phyloP scores from a whole-genome alignment of 1,140 invertebrate species.

The Dendrolimus kikuchii region DNA sequence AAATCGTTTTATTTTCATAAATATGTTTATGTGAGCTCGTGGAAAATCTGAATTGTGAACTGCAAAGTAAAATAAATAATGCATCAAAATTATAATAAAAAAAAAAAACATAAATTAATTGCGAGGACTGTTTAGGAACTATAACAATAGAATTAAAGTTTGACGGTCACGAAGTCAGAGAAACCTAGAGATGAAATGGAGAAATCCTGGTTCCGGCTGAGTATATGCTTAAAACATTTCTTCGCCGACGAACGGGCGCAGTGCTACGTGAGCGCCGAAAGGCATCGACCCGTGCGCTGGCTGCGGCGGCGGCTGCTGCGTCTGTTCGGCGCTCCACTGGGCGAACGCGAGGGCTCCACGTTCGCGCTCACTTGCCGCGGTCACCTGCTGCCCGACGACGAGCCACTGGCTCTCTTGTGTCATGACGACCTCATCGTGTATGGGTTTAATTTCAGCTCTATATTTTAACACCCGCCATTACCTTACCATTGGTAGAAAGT shows the following conservation, averaged over 20 bases:
- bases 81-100: no score
- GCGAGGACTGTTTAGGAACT: no score
- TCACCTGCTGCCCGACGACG: constrained; percentile 23
- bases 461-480: background rate
- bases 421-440: constrained; percentile 22
- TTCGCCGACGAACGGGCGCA: constrained; percentile 23
- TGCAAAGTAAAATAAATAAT: no score
- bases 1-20: no score
- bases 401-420: constrained; percentile 21
- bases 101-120: no score
- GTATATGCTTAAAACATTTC: constrained; percentile 18
- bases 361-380: constrained; percentile 16
- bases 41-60: no score
- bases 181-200: background rate
- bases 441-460: constrained; percentile 15
- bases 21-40: no score
- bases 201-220: constrained; percentile 11
- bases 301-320: constrained; percentile 18
- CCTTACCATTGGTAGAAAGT: background rate
- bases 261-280: constrained; percentile 12
- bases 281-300: constrained; percentile 20
- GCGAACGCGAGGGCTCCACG: no score
- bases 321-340: constrained; percentile 19
- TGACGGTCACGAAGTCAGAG: background rate
- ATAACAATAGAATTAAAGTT: no score